These are phyloP conservation scores for Tenthredo mesomela DNA, from an alignment of 2,888 invertebrate species.

Conservation along the genomic window DNA sequence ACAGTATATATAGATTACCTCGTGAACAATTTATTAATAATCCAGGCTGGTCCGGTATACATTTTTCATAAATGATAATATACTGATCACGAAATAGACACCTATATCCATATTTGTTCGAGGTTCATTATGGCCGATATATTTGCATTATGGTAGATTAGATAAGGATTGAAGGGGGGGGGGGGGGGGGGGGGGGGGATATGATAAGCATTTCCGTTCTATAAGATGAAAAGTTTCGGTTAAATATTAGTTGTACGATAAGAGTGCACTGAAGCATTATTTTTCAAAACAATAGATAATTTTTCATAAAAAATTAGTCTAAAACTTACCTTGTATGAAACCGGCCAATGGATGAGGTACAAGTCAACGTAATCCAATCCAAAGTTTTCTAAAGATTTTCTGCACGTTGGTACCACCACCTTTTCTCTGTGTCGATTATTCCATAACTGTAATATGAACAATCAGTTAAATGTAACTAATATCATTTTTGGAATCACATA, in stretches of 20 bases:
- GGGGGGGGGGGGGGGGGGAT: background rate
- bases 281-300: background rate
- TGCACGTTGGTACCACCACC: conserved; percentile 80
- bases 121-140: background rate
- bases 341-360: conserved; percentile 94
- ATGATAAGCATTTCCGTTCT: background rate
- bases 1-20: background rate
- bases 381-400: conserved; percentile 78
- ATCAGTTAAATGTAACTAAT: background rate
- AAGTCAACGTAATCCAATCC: conserved; percentile 87
- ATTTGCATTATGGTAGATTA: background rate
- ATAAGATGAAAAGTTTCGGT: background rate
- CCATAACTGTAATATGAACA: conserved; percentile 75
- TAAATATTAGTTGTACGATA: background rate
- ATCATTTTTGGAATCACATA: background rate
- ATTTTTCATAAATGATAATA: background rate
- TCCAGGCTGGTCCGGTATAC: background rate
- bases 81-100: background rate
- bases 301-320: background rate
- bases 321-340: conserved; percentile 80
- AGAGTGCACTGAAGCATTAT: background rate
- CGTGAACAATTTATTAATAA: background rate
- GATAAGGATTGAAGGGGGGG: background rate
- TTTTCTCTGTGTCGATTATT: conserved; percentile 83
- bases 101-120: background rate